A percentile compares a stretch with the other conserved stretches of the same genome.
Conservation (phyloP, 1,140 invertebrate genomes). For the Tetramorium simillimum region DNA sequence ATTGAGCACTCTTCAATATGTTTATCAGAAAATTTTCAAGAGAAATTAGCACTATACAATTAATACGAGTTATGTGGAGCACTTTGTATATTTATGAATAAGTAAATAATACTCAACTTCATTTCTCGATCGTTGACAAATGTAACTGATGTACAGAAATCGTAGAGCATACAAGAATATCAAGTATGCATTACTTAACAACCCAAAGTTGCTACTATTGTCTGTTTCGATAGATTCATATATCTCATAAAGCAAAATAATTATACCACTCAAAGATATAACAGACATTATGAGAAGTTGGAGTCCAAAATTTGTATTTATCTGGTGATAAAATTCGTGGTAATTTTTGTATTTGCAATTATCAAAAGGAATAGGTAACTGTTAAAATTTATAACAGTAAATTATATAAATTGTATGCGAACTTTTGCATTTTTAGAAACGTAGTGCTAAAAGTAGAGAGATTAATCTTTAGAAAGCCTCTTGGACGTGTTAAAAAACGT, state of each 20-base stretch:
- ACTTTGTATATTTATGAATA: neutral
- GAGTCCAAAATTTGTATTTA: constrained; percentile 31
- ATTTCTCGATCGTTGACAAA: constrained; percentile 36
- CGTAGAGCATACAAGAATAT: neutral
- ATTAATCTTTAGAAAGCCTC: too few relatives aligned
- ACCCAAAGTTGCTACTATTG: too few relatives aligned
- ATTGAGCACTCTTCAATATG: too few relatives aligned
- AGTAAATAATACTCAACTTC: constrained; percentile 26
- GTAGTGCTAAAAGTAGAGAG: too few relatives aligned
- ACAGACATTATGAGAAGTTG: neutral
- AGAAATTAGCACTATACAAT: neutral
- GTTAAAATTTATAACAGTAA: neutral
- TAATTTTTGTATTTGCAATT: neutral
- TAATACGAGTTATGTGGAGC: too few relatives aligned
- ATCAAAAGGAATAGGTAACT: neutral
- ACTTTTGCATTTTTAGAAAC: too few relatives aligned
- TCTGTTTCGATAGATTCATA: neutral
- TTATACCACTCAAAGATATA: neutral
- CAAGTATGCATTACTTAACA: too few relatives aligned
- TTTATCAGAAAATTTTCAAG: too few relatives aligned
- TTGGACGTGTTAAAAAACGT: too few relatives aligned
- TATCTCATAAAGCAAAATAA: neutral
- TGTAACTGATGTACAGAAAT: constrained; percentile 10
- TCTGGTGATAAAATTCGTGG: neutral
- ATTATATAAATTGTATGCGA: neutral